These are phyloP conservation scores for Eucriotettix oculatus DNA, from an alignment of 2,888 invertebrate genomes.

Conservation along the genomic window DNA sequence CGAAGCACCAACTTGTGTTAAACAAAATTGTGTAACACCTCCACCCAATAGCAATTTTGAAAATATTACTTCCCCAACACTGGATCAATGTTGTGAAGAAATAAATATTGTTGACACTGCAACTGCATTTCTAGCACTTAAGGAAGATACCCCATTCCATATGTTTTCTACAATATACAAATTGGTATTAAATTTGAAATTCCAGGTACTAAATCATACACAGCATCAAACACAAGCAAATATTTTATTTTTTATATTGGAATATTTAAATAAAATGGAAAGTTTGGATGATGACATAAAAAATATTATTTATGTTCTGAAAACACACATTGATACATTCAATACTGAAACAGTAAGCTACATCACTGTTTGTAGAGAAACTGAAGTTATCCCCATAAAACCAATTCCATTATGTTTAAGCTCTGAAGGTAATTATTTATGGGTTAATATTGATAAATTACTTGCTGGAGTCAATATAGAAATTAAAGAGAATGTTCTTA, in stretches of 20 bases:
- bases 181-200: not conserved
- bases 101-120: not conserved
- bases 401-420: not conserved
- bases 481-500: not conserved
- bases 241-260: no score
- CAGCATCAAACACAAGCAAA: no score
- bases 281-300: not conserved
- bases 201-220: not conserved
- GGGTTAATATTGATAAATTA: not conserved
- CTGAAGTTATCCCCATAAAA: not conserved
- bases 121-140: not conserved
- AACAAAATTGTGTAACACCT: not conserved
- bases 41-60: not conserved
- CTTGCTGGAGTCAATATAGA: not conserved
- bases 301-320: not conserved
- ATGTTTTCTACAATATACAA: not conserved
- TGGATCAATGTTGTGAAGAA: not conserved
- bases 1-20: not conserved
- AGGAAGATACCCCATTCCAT: not conserved
- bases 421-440: not conserved
- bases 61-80: no score
- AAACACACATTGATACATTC: no score
- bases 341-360: no score
- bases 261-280: not conserved
- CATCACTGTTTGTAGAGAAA: no score